Evolutionary conservation across 2,113 vertebrate genomes (phyloP).

Genomic region (Arothron firmamentum): DNA sequence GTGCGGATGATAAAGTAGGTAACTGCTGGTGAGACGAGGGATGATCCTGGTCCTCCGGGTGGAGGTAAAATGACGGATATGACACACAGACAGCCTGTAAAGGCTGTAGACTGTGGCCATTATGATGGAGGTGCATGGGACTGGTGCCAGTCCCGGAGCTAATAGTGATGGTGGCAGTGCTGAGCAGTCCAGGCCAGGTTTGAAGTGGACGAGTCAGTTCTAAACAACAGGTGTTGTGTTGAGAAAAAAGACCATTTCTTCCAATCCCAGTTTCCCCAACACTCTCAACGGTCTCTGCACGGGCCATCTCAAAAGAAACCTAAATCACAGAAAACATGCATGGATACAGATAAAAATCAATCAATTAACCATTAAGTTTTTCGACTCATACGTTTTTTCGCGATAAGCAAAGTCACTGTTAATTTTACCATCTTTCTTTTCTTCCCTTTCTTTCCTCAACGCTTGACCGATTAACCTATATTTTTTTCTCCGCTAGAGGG

Average conservation of each 20-base stretch:
- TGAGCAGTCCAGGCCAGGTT: slow-evolving; percentile 23
- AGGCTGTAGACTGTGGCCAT: slow-evolving; percentile 19
- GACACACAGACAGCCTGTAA: slow-evolving; percentile 26
- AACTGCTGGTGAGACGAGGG: slow-evolving; percentile 23
- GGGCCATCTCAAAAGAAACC: slow-evolving; percentile 66
- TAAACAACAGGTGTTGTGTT: slow-evolving; percentile 49
- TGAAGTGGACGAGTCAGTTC: slow-evolving; percentile 44
- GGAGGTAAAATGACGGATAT: slow-evolving; percentile 22
- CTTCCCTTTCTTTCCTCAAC: no score
- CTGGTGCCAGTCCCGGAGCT: neutral
- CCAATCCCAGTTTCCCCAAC: slow-evolving; percentile 45
- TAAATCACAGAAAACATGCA: slow-evolving; percentile 7
- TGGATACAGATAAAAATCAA: neutral
- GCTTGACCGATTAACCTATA: slow-evolving; percentile 31
- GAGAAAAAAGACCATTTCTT: slow-evolving; percentile 35
- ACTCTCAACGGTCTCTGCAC: slow-evolving; percentile 67
- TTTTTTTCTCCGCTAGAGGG: slow-evolving; percentile 47
- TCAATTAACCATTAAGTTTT: no score
- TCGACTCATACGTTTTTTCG: no score
- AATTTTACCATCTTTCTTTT: neutral
- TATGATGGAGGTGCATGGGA: slow-evolving; percentile 6
- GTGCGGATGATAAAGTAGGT: slow-evolving; percentile 9
- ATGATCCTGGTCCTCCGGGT: slow-evolving; percentile 18
- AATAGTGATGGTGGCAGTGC: slow-evolving; percentile 3
- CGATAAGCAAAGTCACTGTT: neutral